These are phyloP conservation scores for Variabilichromis moorii DNA, from an alignment of 2,113 vertebrate genomes.

Conservation along the genomic window DNA sequence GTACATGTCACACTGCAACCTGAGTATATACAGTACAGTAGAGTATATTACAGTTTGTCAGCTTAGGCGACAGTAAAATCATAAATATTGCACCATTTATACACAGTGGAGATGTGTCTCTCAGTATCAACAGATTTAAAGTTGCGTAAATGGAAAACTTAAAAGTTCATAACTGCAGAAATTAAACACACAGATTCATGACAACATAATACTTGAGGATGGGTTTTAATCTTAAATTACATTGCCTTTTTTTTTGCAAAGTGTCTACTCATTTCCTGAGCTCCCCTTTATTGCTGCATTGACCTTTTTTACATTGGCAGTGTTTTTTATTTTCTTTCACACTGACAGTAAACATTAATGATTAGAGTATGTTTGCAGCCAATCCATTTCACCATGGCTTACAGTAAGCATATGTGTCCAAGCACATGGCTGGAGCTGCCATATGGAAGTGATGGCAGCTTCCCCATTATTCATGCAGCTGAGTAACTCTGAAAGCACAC, in stretches of 20 bases:
- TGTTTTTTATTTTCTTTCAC: background rate
- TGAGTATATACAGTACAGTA: background rate
- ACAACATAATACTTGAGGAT: background rate
- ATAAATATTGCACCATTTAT: background rate
- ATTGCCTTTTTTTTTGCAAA: background rate
- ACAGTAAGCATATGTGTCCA: slow-evolving; percentile 5
- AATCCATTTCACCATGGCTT: background rate
- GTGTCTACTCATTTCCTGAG: too few relatives aligned
- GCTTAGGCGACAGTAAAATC: background rate
- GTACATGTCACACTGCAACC: background rate
- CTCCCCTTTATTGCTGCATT: background rate
- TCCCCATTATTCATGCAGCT: slow-evolving; percentile 17
- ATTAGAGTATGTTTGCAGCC: background rate
- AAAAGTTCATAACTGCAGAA: background rate
- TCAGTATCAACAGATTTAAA: background rate
- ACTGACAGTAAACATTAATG: background rate
- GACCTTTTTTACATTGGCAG: background rate
- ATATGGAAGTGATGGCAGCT: slow-evolving; percentile 42
- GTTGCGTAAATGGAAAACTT: background rate
- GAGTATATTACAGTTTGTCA: background rate
- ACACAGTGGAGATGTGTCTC: background rate
- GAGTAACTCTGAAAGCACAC: background rate
- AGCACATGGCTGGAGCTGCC: background rate
- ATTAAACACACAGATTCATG: background rate
- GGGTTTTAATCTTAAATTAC: background rate